Percentiles rank a stretch among this genome's conserved stretches.
Conservation (phyloP, 53 echinoderm and acorn worm genomes). For the Astropecten irregularis region DNA sequence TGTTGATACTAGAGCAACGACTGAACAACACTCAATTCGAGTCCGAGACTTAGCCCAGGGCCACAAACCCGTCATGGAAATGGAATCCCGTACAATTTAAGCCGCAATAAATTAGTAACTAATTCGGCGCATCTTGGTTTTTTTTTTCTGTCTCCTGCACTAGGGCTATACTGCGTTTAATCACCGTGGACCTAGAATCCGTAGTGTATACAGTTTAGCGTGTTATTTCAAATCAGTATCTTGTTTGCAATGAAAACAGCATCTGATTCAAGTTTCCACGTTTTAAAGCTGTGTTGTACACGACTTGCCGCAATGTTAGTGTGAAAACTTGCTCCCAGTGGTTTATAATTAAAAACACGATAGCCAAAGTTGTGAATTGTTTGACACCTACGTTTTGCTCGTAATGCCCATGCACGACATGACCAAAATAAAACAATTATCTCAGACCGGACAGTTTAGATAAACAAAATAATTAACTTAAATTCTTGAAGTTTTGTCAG, state of each 20-base stretch:
- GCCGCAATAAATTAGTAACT: slow-evolving; percentile 57
- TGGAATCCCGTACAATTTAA: slow-evolving; percentile 35
- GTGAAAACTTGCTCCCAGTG: no score
- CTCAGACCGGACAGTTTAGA: no score
- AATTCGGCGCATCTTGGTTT: slow-evolving; percentile 36
- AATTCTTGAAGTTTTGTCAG: no score
- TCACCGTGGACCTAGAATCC: slow-evolving; percentile 8
- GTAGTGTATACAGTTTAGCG: slow-evolving; percentile 22
- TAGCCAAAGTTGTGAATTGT: no score
- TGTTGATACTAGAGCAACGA: slow-evolving; percentile 42
- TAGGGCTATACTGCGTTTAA: neutral
- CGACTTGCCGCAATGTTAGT: no score
- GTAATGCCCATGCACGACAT: no score
- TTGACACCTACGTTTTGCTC: no score
- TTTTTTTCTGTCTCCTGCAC: neutral
- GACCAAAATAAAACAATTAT: no score
- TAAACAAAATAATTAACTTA: no score
- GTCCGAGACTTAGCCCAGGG: neutral
- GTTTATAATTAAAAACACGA: no score
- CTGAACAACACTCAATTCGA: slow-evolving; percentile 4
- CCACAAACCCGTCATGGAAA: slow-evolving; percentile 4
- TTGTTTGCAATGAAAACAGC: slow-evolving; percentile 10
- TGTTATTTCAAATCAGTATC: slow-evolving; percentile 28
- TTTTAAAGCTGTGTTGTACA: no score
- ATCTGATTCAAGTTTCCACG: no score